A percentile compares a stretch with the other conserved stretches of the same genome.
phyloP scores from a whole-genome alignment of 2,888 invertebrate species.

The Parapristionchus giblindavisi region DNA sequence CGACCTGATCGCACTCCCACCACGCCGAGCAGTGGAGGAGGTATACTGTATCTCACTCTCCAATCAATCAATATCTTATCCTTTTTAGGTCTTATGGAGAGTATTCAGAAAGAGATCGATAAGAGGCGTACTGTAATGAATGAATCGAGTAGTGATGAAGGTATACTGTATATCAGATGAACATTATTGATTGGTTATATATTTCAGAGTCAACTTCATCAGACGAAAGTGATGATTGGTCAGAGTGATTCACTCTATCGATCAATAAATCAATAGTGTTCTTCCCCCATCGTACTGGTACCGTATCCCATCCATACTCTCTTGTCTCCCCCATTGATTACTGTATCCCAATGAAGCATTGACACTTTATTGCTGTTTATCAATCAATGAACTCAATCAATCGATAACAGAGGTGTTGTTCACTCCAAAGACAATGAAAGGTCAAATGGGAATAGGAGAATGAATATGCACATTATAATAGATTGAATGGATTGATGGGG shows the following conservation, averaged over 20 bases:
- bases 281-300: conserved; percentile 20
- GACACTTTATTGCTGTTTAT: not conserved
- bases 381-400: no score
- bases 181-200: no score
- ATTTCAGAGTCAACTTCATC: conserved; percentile 16
- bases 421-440: no score
- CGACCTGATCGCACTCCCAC: conserved; percentile 20
- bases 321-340: no score
- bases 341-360: conserved; percentile 20
- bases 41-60: conserved; percentile 10
- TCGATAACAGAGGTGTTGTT: no score
- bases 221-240: conserved; percentile 34
- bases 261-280: not conserved
- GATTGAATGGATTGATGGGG: conserved; percentile 9
- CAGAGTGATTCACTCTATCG: conserved; percentile 9
- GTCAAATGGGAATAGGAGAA: conserved; percentile 21
- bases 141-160: conserved; percentile 32
- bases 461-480: not conserved
- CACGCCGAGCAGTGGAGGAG: conserved; percentile 19
- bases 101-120: conserved; percentile 32
- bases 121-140: conserved; percentile 33
- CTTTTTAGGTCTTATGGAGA: conserved; percentile 25
- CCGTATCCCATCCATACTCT: no score
- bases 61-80: not conserved
- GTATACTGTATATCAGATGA: not conserved